Evolutionary conservation across 1,140 invertebrate species (phyloP).

Genomic region (Drusus annulatus): DNA sequence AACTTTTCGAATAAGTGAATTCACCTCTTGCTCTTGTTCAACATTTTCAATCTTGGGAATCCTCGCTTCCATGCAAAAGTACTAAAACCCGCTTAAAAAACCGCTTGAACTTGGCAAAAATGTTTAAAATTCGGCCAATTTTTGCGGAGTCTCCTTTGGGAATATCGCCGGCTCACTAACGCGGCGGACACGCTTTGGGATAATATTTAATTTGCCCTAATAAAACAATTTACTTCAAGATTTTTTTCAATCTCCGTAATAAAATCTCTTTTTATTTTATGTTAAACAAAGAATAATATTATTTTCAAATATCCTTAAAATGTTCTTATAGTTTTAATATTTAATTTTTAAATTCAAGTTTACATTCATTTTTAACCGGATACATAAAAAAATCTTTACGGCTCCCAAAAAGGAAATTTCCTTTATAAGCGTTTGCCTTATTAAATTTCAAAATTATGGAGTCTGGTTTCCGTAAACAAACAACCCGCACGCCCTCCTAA

Average conservation of each 20-base stretch:
- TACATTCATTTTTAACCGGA: no score
- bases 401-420: background rate
- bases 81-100: constrained; percentile 18
- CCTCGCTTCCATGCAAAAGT: constrained; percentile 12
- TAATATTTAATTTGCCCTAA: background rate
- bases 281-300: no score
- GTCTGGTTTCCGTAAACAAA: constrained; percentile 15
- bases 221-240: no score
- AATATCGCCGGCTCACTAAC: background rate
- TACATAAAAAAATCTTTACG: no score
- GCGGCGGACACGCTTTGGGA: background rate
- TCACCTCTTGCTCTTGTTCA: constrained; percentile 37
- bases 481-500: background rate
- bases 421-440: background rate
- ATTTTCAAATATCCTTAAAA: no score
- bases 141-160: background rate
- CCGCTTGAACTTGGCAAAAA: background rate
- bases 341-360: no score
- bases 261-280: no score
- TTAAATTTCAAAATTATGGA: constrained; percentile 3
- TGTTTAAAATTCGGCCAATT: constrained; percentile 15
- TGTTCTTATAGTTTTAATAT: no score
- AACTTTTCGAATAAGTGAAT: constrained; percentile 45
- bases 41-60: constrained; percentile 34
- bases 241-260: no score